phyloP scores from a whole-genome alignment of 53 echinoderm and acorn worm species.

The Stichopus horrens region DNA sequence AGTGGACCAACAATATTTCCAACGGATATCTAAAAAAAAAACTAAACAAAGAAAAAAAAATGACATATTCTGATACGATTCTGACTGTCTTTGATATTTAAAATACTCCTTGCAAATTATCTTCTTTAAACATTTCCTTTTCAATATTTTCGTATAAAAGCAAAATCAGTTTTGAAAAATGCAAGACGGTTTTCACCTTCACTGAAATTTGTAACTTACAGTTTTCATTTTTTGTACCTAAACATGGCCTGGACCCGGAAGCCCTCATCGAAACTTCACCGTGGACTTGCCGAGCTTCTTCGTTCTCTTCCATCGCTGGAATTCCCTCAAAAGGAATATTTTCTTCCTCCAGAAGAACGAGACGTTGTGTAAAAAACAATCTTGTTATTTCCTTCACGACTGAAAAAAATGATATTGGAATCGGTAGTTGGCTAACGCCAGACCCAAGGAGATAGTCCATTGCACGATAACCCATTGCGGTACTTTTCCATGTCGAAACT shows the following conservation, averaged over 20 bases:
- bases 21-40: no score
- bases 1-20: no score
- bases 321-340: background rate
- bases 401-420: background rate
- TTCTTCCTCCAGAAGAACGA: background rate
- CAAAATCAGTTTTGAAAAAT: no score
- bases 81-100: background rate
- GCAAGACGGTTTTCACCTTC: background rate
- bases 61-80: background rate
- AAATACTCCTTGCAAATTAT: background rate
- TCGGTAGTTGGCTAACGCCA: conserved; percentile 19
- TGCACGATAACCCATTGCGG: conserved; percentile 92
- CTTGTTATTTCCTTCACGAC: no score
- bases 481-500: conserved; percentile 92
- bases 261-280: background rate
- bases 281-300: no score
- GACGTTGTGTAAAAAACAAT: background rate
- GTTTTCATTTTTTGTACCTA: background rate
- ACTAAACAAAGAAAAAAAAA: no score
- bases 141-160: no score
- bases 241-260: background rate
- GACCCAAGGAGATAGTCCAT: conserved; percentile 77
- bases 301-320: no score
- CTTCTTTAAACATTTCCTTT: no score
- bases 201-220: background rate